These are phyloP conservation scores for Calliphora vicina DNA, from an alignment of 1,140 invertebrate genomes.

Conservation along the genomic window DNA sequence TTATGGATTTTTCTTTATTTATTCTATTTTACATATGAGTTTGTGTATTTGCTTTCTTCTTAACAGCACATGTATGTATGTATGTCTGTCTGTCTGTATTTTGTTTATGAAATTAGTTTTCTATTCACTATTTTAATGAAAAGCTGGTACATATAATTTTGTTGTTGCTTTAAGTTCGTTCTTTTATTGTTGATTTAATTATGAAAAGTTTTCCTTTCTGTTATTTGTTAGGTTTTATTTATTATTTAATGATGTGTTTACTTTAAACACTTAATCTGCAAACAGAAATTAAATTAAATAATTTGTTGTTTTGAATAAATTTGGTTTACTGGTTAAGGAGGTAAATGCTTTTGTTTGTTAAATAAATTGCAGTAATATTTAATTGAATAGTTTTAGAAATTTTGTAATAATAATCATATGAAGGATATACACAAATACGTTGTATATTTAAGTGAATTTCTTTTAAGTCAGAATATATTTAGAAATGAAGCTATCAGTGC, in stretches of 20 bases:
- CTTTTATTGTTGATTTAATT: not conserved
- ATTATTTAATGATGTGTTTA: slow-evolving; percentile 10
- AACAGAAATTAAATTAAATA: not conserved
- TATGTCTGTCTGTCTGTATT: not conserved
- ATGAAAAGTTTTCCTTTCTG: not conserved
- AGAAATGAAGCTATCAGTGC: too few species aligned
- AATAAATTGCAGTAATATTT: too few species aligned
- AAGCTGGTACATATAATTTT: not conserved
- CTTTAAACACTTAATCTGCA: not conserved
- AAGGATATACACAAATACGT: too few species aligned
- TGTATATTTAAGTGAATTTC: too few species aligned
- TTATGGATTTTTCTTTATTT: not conserved
- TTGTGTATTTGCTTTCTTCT: not conserved
- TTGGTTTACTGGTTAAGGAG: too few species aligned
- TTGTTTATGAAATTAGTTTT: not conserved
- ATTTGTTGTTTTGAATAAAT: not conserved
- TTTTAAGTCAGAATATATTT: too few species aligned
- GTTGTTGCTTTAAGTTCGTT: not conserved
- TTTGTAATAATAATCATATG: too few species aligned
- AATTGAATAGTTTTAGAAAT: too few species aligned
- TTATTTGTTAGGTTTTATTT: not conserved
- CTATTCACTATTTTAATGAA: not conserved
- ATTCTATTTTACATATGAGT: not conserved
- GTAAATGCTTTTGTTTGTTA: too few species aligned
- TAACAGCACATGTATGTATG: not conserved